These are phyloP conservation scores for Pseudochirops corinnae DNA, from an alignment of 2,797 vertebrate genomes.

Conservation along the genomic window DNA sequence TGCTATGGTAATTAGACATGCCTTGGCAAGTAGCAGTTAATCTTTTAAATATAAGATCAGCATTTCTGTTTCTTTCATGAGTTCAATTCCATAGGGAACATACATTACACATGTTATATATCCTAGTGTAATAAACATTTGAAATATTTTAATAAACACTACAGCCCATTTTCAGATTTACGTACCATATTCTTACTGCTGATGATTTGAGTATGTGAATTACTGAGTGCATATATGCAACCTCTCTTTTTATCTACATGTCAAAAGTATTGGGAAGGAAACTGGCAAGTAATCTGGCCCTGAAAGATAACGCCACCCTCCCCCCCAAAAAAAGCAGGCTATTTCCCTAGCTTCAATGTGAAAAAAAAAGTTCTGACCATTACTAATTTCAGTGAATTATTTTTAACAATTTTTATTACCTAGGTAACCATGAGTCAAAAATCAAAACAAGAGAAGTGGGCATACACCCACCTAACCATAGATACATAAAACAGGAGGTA, in stretches of 20 bases:
- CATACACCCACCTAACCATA: not conserved
- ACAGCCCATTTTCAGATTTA: not conserved
- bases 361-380: not conserved
- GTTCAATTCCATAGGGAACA: not conserved
- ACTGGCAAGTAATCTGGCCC: not conserved
- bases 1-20: not conserved
- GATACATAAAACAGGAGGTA: not conserved
- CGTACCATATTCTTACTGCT: not conserved
- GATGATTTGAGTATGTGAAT: not conserved
- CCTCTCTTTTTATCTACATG: not conserved
- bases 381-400: not conserved
- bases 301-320: not conserved
- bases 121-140: not conserved
- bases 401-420: slow-evolving; percentile 9
- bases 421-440: not conserved
- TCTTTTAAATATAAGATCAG: not conserved
- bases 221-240: not conserved
- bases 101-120: not conserved
- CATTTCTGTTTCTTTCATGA: not conserved
- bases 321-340: not conserved
- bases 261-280: not conserved
- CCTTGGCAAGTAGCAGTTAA: not conserved
- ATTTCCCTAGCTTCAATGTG: not conserved
- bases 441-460: not conserved
- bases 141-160: not conserved